phyloP scores from a whole-genome alignment of 1,140 invertebrate genomes.

The Sogatella furcifera region DNA sequence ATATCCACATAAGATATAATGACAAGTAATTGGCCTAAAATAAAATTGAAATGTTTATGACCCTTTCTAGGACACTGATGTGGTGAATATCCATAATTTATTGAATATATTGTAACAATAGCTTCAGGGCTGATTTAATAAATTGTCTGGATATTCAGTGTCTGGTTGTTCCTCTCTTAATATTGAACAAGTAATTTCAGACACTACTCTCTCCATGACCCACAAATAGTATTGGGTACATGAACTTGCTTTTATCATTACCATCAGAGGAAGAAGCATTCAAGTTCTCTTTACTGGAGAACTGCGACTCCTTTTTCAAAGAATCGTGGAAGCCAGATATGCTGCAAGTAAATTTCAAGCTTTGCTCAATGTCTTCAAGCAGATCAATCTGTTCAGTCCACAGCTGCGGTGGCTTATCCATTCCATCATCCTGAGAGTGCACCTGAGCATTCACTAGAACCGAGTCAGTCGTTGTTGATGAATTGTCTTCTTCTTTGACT shows the following conservation, averaged over 20 bases:
- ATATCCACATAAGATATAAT: too few species aligned
- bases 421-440: slow-evolving; percentile 4
- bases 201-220: slow-evolving; percentile 20
- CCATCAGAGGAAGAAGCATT: neutral
- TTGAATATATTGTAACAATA: too few species aligned
- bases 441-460: slow-evolving; percentile 21
- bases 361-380: slow-evolving; percentile 21
- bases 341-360: slow-evolving; percentile 5
- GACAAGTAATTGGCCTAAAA: too few species aligned
- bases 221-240: slow-evolving; percentile 20
- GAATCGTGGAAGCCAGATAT: neutral
- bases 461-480: slow-evolving; percentile 19
- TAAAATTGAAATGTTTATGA: too few species aligned
- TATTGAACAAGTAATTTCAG: too few species aligned
- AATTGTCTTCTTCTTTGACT: neutral
- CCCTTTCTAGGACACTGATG: too few species aligned
- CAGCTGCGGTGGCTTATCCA: slow-evolving; percentile 3
- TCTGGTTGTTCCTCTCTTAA: too few species aligned
- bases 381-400: slow-evolving; percentile 15
- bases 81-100: too few species aligned
- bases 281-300: neutral
- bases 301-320: neutral
- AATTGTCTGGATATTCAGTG: too few species aligned
- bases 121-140: too few species aligned
- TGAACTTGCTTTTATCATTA: slow-evolving; percentile 11